Evolutionary conservation across 2,888 invertebrate species (phyloP).

Genomic region (Liodrosophila aerea): DNA sequence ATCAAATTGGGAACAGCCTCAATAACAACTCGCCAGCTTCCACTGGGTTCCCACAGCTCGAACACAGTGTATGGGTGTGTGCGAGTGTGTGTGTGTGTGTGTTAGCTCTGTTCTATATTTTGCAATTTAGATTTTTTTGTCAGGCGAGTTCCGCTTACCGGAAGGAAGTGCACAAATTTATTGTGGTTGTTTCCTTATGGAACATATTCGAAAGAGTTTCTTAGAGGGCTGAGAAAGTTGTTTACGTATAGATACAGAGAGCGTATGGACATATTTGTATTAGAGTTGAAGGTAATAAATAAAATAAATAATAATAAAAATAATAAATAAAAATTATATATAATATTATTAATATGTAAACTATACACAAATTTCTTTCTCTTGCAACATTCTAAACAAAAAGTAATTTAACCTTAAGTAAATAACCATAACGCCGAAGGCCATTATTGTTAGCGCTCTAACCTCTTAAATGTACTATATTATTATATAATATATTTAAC

Average conservation of each 20-base stretch:
- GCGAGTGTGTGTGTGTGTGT: constrained; percentile 13
- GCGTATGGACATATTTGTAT: too few relatives aligned
- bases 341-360: too few relatives aligned
- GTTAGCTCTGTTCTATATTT: constrained; percentile 58
- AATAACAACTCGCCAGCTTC: constrained; percentile 6
- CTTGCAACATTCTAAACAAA: too few relatives aligned
- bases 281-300: too few relatives aligned
- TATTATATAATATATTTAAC: too few relatives aligned
- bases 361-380: too few relatives aligned
- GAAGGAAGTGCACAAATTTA: constrained; percentile 69
- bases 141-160: constrained; percentile 61
- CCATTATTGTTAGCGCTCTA: too few relatives aligned
- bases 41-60: constrained; percentile 54
- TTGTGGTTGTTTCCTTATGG: constrained; percentile 34
- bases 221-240: neutral
- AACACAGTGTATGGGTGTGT: constrained; percentile 5
- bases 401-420: too few relatives aligned
- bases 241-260: too few relatives aligned
- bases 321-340: too few relatives aligned
- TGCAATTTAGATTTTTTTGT: constrained; percentile 75
- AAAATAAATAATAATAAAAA: neutral
- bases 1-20: constrained; percentile 67
- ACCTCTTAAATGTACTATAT: too few relatives aligned
- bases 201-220: constrained; percentile 33
- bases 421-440: too few relatives aligned